A percentile compares a stretch with the other conserved stretches of the same genome.
phyloP scores from a whole-genome alignment of 2,888 invertebrate species.

The Polymixis lichenea region DNA sequence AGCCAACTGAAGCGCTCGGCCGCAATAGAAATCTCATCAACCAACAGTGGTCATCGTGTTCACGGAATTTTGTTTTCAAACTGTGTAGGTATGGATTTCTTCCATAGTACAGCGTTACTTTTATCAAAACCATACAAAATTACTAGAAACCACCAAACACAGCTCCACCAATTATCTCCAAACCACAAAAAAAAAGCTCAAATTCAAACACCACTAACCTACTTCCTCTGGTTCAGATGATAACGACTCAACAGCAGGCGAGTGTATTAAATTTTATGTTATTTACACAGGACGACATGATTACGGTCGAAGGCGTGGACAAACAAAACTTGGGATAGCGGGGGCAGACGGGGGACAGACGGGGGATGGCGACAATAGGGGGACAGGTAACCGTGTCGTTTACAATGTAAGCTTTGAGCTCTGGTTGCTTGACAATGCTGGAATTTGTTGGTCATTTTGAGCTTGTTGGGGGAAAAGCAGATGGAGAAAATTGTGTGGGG shows the following conservation, averaged over 20 bases:
- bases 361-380: constrained; percentile 27
- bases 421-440: constrained; percentile 47
- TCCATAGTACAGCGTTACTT: too few species aligned
- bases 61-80: too few species aligned
- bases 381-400: constrained; percentile 60
- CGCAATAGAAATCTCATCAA: too few species aligned
- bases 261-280: constrained; percentile 72
- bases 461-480: constrained; percentile 18
- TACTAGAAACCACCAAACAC: constrained; percentile 1
- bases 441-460: constrained; percentile 53
- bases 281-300: constrained; percentile 70
- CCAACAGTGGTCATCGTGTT: too few species aligned
- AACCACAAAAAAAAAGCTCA: constrained; percentile 35
- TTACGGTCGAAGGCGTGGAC: constrained; percentile 57
- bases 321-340: constrained; percentile 56
- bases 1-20: too few species aligned
- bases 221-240: constrained; percentile 40
- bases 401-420: constrained; percentile 59
- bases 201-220: constrained; percentile 49
- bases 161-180: constrained; percentile 24
- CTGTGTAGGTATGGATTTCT: too few species aligned
- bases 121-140: neutral
- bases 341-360: constrained; percentile 10
- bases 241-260: constrained; percentile 48
- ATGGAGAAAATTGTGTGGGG: constrained; percentile 13